phyloP scores from a whole-genome alignment of 64 coral and sea anemone species.

The Montipora cactus region DNA sequence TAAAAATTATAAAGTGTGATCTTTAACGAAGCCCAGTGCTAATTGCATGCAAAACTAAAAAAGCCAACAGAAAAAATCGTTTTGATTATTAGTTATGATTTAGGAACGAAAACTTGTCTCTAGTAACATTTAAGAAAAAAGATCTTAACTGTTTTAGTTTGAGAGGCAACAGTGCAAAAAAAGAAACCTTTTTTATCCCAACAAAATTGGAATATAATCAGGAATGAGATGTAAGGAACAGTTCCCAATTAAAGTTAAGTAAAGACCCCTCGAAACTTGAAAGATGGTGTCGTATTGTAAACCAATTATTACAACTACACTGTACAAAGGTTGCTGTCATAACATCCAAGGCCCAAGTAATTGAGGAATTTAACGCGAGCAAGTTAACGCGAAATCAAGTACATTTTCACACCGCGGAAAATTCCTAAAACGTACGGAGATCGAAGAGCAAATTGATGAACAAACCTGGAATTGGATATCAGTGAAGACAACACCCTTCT shows the following conservation, averaged over 20 bases:
- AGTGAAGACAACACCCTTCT: neutral
- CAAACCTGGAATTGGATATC: neutral
- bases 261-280: constrained; percentile 56
- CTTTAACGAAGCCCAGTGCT: neutral
- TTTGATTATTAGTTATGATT: neutral
- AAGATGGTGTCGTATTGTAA: constrained; percentile 49
- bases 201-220: neutral
- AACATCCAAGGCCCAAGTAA: constrained; percentile 49
- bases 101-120: neutral
- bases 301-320: constrained; percentile 48
- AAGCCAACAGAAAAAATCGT: neutral
- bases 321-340: constrained; percentile 48
- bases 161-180: neutral
- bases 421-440: constrained; percentile 9
- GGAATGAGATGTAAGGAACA: neutral
- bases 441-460: neutral
- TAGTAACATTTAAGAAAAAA: neutral
- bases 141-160: neutral
- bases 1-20: constrained; percentile 8
- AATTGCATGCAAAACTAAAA: neutral
- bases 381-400: constrained; percentile 17
- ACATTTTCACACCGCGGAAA: constrained; percentile 27
- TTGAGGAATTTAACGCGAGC: constrained; percentile 47
- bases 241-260: constrained; percentile 33
- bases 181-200: neutral